Evolutionary conservation across 2,888 invertebrate genomes (phyloP).

Genomic region (Zele albiditarsus): DNA sequence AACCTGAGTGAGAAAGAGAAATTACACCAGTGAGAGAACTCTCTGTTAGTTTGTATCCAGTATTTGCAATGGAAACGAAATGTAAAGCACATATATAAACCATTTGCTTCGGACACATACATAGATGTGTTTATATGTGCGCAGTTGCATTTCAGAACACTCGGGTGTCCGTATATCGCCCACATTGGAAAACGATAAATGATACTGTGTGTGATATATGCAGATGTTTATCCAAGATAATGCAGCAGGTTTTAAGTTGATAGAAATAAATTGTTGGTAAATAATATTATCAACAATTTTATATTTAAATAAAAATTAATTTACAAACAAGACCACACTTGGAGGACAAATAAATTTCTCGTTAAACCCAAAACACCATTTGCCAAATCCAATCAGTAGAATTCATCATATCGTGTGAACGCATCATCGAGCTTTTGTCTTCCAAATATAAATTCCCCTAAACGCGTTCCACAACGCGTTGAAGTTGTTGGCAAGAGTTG

Average conservation of each 20-base stretch:
- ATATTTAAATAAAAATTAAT: no score
- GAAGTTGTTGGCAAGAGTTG: constrained; percentile 20
- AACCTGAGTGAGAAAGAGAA: not conserved
- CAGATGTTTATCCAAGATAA: constrained; percentile 4
- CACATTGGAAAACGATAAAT: constrained; percentile 33
- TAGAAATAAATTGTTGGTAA: not conserved
- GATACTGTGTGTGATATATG: constrained; percentile 24
- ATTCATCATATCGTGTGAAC: constrained; percentile 14
- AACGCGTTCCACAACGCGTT: constrained; percentile 27
- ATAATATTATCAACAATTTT: not conserved
- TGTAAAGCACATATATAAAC: constrained; percentile 3
- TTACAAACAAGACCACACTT: no score
- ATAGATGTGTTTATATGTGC: not conserved
- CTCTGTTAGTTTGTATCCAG: constrained; percentile 23
- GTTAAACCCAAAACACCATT: not conserved
- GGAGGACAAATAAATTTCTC: not conserved
- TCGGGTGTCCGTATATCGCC: constrained; percentile 11
- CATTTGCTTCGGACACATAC: not conserved
- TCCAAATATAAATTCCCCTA: constrained; percentile 32
- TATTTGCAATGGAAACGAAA: constrained; percentile 1
- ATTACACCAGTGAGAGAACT: constrained; percentile 23
- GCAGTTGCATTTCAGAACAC: not conserved
- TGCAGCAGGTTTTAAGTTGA: constrained; percentile 21
- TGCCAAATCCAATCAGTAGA: constrained; percentile 36
- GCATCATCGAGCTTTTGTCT: constrained; percentile 8